Conservation (phyloP, 2,888 invertebrate species). For the Hylaea fasciaria region DNA sequence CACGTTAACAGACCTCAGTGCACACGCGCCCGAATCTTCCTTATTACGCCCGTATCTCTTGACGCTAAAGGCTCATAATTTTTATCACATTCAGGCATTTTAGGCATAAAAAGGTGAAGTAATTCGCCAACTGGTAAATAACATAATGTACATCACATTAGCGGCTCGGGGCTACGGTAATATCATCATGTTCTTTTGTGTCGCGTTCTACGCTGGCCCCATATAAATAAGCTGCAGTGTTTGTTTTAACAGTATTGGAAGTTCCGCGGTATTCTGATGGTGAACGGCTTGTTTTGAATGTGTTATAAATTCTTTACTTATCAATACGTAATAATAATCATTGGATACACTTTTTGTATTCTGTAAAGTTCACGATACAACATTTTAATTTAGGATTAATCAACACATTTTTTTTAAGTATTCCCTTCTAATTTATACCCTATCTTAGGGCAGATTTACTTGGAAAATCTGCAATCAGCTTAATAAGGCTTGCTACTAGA, state of each 20-base stretch:
- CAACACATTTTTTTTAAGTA: no score
- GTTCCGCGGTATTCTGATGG: neutral
- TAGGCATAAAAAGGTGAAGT: conserved; percentile 55
- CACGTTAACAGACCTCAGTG: neutral
- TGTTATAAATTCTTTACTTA: no score
- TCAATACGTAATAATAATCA: no score
- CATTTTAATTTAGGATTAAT: no score
- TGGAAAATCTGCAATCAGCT: no score
- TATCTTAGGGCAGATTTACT: no score
- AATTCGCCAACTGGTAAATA: conserved; percentile 71
- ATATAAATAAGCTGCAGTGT: conserved; percentile 74
- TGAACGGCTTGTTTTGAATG: no score
- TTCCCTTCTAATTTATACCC: no score
- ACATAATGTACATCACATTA: conserved; percentile 77
- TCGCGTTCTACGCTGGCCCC: conserved; percentile 77
- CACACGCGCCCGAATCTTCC: neutral
- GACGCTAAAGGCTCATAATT: conserved; percentile 47
- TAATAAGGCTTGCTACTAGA: no score
- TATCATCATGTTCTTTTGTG: conserved; percentile 80
- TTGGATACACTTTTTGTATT: no score
- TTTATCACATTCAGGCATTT: conserved; percentile 54
- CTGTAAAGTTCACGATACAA: no score
- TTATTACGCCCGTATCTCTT: conserved; percentile 5
- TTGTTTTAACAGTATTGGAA: conserved; percentile 10
- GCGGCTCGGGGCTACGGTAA: conserved; percentile 71